phyloP scores from a whole-genome alignment of 2,888 invertebrate genomes.

The Drosophila peninsularis region DNA sequence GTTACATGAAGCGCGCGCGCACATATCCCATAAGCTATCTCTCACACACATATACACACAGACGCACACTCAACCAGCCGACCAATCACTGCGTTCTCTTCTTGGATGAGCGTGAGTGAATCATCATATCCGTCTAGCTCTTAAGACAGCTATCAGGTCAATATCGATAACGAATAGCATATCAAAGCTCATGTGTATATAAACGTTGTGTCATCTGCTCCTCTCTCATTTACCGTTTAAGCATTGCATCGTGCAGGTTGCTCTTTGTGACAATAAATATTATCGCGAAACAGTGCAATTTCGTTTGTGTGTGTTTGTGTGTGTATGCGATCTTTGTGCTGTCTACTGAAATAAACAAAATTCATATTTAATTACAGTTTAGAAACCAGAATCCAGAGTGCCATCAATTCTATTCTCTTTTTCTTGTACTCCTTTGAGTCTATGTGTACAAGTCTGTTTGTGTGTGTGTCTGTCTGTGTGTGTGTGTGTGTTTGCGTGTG shows the following conservation, averaged over 20 bases:
- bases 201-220: not conserved
- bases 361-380: constrained; percentile 35
- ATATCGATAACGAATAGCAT: not conserved
- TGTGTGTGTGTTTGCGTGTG: constrained; percentile 10
- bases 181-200: constrained; percentile 2
- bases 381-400: constrained; percentile 21
- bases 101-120: not conserved
- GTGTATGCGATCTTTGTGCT: constrained; percentile 20
- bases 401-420: constrained; percentile 26
- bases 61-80: not conserved
- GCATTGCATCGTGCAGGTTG: constrained; percentile 5
- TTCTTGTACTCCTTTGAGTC: constrained; percentile 12
- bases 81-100: not conserved
- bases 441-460: constrained; percentile 1
- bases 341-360: constrained; percentile 13
- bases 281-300: not conserved
- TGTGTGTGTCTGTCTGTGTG: not conserved
- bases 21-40: not conserved
- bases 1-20: constrained; percentile 26
- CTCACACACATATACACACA: constrained; percentile 3
- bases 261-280: not conserved
- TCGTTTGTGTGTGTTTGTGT: constrained; percentile 26
- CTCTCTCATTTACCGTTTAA: constrained; percentile 18
- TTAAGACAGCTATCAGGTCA: constrained; percentile 2
- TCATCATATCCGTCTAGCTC: not conserved